Evolutionary conservation across 2,797 vertebrate genomes (phyloP), one percentile per base, ranked within the genome.

Genomic region (Eurystomus glaucurus): DNA sequence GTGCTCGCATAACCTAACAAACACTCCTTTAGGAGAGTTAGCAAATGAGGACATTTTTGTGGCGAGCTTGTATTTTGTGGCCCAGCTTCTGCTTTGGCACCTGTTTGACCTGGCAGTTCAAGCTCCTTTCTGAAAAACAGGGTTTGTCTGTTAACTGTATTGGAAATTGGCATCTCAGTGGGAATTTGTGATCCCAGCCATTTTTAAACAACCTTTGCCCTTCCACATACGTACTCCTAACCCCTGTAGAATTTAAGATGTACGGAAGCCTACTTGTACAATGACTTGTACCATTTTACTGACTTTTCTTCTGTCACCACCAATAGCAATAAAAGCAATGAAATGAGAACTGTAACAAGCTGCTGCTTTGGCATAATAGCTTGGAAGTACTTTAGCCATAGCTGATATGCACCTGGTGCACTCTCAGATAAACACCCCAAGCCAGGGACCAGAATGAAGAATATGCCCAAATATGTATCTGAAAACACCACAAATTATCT

Each of bases 341-440:
- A 92, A 75, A 90, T 65, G 72, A 80, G 66, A 64, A 48, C 72
- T 81, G 45, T 29, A 69, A 72, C 93, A 85, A 92, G 94, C 92
- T 94, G 95, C 92, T 96, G 62, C 87, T 95, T 79, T 95, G 93
- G 90, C 86, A 57, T n/a, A 43, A n/a, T 9, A 18, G n/a, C 75
- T 90, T 92, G 96, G 72, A 96, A 72, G 17, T 54, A 37, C 86
- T 93, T 96, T 77, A 71, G 29, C 37, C 86, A 60, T 41, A 28
- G 58, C 93, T 96, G 90, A 71, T 83, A 57, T 88, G 95, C 95
- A 95, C 92, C 91, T 95, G 94, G 54, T 86, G 25, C 55, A 37
- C 76, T 92, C 79, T 15, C 43, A 81, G 65, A 81, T 57, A 84
- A 91, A 84, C 76, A 76, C 5, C n/a, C 35, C 29, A 52, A 19